A percentile compares a stretch with the other conserved stretches of the same genome.
Conservation (phyloP, 2,888 invertebrate species). For the Microchrysa polita region DNA sequence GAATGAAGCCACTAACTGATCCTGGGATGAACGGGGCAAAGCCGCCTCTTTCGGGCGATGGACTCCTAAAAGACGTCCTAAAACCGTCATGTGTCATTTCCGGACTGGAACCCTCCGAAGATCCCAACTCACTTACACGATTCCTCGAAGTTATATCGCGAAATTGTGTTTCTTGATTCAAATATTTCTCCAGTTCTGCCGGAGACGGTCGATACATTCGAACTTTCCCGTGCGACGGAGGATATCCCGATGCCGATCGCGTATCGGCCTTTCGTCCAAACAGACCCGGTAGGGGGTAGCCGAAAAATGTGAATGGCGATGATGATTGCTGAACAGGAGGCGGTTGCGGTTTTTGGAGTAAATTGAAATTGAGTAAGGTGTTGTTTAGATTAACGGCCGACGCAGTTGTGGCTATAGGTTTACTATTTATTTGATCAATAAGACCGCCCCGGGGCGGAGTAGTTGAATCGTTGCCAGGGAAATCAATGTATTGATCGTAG, state of each 20-base stretch:
- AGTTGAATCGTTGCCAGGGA: slow-evolving; percentile 73
- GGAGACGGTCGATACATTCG: slow-evolving; percentile 62
- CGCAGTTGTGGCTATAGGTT: slow-evolving; percentile 65
- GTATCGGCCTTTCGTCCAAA: slow-evolving; percentile 67
- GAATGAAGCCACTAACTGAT: slow-evolving; percentile 76
- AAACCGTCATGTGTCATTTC: slow-evolving; percentile 59
- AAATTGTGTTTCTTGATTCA: slow-evolving; percentile 56
- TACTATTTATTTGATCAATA: slow-evolving; percentile 54
- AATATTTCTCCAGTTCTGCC: slow-evolving; percentile 62
- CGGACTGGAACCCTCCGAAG: slow-evolving; percentile 58
- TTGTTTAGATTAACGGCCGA: slow-evolving; percentile 67
- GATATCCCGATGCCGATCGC: slow-evolving; percentile 12
- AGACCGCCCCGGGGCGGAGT: slow-evolving; percentile 1
- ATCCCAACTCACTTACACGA: slow-evolving; percentile 55
- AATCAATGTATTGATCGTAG: slow-evolving; percentile 84
- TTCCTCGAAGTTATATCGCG: slow-evolving; percentile 54
- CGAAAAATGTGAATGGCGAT: slow-evolving; percentile 82
- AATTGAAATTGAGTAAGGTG: slow-evolving; percentile 62
- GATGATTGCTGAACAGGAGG: slow-evolving; percentile 57
- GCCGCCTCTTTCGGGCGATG: slow-evolving; percentile 76
- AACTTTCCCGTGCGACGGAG: slow-evolving; percentile 56
- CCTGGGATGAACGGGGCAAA: slow-evolving; percentile 80
- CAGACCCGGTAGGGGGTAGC: slow-evolving; percentile 80
- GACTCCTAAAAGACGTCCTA: slow-evolving; percentile 58
- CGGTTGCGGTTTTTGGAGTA: slow-evolving; percentile 56